Conservation (phyloP, 2,888 invertebrate species). For the Nebria salina region DNA sequence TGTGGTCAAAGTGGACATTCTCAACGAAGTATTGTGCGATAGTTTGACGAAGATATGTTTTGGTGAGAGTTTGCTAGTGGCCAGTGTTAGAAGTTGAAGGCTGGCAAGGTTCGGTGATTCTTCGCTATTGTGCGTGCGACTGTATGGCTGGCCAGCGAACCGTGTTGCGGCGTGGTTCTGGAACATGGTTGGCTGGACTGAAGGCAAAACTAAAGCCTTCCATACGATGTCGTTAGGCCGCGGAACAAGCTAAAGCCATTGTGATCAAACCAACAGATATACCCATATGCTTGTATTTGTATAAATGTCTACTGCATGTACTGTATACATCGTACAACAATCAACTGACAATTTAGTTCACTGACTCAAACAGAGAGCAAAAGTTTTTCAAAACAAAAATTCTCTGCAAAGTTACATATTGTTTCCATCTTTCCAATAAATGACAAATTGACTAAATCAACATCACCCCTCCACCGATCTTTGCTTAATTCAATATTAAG, state of each 20-base stretch:
- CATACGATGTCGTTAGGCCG: constrained; percentile 5
- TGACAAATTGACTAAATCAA: background rate
- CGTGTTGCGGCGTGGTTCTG: constrained; percentile 6
- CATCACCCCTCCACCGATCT: too few relatives aligned
- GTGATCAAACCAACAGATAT: background rate
- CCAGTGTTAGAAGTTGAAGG: background rate
- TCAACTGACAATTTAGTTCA: background rate
- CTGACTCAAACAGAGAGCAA: background rate
- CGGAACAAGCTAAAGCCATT: background rate
- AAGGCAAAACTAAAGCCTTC: constrained; percentile 11
- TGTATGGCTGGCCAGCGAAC: constrained; percentile 9
- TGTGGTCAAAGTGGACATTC: background rate
- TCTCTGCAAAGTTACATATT: background rate
- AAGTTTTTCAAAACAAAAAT: background rate
- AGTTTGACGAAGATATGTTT: background rate
- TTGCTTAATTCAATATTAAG: too few relatives aligned
- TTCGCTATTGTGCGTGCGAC: background rate
- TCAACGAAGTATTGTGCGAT: background rate
- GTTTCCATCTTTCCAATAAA: background rate
- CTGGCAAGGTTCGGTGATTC: background rate
- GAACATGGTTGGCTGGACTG: constrained; percentile 19
- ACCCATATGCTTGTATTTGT: background rate
- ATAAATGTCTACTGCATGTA: background rate
- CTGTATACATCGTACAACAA: background rate
- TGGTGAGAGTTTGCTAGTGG: background rate